Conservation (phyloP, 1,140 invertebrate species). For the Cheumatopsyche charites region DNA sequence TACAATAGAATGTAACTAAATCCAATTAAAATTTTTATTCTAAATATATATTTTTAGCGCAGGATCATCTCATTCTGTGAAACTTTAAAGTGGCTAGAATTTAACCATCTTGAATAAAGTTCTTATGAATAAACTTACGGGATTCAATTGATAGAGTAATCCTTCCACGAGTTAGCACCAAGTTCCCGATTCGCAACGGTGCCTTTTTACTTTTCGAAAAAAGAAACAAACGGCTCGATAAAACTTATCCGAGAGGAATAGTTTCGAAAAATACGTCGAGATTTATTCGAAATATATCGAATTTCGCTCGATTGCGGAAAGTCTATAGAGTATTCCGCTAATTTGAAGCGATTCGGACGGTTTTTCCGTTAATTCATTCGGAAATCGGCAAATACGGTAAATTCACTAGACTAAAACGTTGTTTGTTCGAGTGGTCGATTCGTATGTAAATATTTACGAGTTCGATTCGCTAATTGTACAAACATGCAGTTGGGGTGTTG, state of each 20-base stretch:
- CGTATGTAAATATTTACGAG: background rate
- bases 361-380: background rate
- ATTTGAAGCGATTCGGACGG: background rate
- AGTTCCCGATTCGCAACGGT: background rate
- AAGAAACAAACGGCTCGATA: background rate
- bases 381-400: background rate
- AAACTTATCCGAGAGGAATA: background rate
- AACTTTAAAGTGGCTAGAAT: background rate
- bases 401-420: too few relatives aligned
- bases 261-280: too few relatives aligned
- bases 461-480: slow-evolving; percentile 18
- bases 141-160: slow-evolving; percentile 27
- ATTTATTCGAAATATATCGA: too few relatives aligned
- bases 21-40: too few relatives aligned
- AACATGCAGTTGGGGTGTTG: background rate
- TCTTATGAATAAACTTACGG: slow-evolving; percentile 24
- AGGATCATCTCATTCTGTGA: slow-evolving; percentile 6
- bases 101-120: slow-evolving; percentile 14
- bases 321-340: background rate
- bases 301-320: too few relatives aligned
- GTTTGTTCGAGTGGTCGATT: background rate
- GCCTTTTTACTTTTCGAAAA: slow-evolving; percentile 1
- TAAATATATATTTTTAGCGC: too few relatives aligned
- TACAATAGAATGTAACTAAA: too few relatives aligned
- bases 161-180: slow-evolving; percentile 16